Conservation (phyloP, 2,888 invertebrate species). For the Drosophila atripex region DNA sequence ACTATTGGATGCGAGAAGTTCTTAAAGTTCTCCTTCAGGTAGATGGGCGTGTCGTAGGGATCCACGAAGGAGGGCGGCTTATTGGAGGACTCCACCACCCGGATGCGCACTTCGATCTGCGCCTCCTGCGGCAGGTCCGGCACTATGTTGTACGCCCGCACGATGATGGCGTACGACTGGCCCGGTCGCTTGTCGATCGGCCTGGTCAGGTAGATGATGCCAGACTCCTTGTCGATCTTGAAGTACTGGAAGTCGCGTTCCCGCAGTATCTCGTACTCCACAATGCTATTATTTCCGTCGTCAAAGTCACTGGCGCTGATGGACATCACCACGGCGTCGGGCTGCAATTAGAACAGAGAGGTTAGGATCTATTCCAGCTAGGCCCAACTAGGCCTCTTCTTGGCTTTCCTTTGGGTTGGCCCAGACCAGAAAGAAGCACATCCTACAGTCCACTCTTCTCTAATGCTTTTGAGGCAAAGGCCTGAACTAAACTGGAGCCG, state of each 20-base stretch:
- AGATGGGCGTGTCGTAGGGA: conserved; percentile 85
- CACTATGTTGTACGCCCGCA: conserved; percentile 82
- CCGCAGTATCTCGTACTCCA: conserved; percentile 87
- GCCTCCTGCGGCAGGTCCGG: conserved; percentile 85
- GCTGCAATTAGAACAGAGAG: conserved; percentile 69
- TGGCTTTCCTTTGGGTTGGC: conserved; percentile 44
- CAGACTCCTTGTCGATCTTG: conserved; percentile 91
- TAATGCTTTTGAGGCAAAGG: conserved; percentile 7
- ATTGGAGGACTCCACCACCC: conserved; percentile 94
- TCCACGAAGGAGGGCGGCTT: conserved; percentile 91
- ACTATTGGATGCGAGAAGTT: conserved; percentile 89
- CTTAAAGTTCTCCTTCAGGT: conserved; percentile 89
- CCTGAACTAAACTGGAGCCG: conserved; percentile 36
- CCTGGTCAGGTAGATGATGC: conserved; percentile 89
- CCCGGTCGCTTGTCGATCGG: conserved; percentile 82
- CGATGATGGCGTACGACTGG: conserved; percentile 82
- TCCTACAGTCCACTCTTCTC: conserved; percentile 9
- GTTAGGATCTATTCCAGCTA: background rate
- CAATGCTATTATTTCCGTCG: conserved; percentile 94
- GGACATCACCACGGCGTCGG: conserved; percentile 89
- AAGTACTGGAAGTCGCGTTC: conserved; percentile 88
- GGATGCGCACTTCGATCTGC: conserved; percentile 91
- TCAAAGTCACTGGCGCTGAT: conserved; percentile 97
- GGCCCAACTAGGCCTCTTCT: background rate
- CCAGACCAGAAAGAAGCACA: conserved; percentile 57